These are phyloP conservation scores for Anomalospiza imberbis DNA, from an alignment of 2,797 vertebrate genomes.

Conservation along the genomic window DNA sequence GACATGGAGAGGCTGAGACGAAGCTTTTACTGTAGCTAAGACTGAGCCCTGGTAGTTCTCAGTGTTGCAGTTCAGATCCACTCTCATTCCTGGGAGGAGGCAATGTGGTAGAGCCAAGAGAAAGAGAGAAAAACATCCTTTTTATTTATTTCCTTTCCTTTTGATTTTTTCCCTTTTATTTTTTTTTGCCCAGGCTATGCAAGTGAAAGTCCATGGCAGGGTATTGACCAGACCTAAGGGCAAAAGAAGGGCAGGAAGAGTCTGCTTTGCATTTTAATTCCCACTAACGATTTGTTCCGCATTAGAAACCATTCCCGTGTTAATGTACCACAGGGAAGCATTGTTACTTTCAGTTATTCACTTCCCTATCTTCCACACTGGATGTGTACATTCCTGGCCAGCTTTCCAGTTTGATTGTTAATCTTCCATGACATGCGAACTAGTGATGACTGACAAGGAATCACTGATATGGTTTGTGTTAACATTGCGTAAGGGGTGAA, in stretches of 20 bases:
- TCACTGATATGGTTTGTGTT: not conserved
- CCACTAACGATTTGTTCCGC: not conserved
- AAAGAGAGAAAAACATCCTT: not conserved
- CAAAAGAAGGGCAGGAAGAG: not conserved
- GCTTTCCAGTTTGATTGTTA: not conserved
- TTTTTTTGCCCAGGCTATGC: not conserved
- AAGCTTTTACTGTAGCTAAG: not conserved
- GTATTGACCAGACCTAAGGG: not conserved
- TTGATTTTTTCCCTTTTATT: not conserved
- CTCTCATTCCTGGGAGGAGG: not conserved
- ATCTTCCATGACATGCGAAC: not conserved
- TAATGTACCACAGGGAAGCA: not conserved
- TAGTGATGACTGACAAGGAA: not conserved
- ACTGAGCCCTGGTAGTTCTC: not conserved
- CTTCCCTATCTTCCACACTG: not conserved
- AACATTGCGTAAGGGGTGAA: not conserved
- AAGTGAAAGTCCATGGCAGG: not conserved
- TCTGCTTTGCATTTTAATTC: not conserved
- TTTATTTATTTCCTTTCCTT: not conserved
- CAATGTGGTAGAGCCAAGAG: not conserved
- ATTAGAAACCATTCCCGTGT: not conserved
- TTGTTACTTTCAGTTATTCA: not conserved
- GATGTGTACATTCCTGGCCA: not conserved
- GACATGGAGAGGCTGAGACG: not conserved
- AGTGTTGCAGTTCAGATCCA: not conserved